These are phyloP conservation scores for Xestia sexstrigata DNA, from an alignment of 2,888 invertebrate species.

Conservation along the genomic window DNA sequence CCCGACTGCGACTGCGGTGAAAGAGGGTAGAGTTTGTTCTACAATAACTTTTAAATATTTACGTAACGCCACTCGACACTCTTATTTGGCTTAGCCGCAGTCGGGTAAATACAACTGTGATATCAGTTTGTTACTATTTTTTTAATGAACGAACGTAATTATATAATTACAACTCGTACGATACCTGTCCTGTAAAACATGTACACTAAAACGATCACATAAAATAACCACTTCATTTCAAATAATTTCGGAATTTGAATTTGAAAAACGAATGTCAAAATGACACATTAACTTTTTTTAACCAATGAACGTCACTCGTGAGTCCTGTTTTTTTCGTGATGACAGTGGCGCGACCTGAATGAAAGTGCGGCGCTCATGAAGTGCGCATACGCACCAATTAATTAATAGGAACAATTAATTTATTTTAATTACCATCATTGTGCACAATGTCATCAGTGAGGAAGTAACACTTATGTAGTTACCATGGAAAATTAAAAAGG, in stretches of 20 bases:
- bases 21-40: neutral
- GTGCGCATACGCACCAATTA: conserved; percentile 47
- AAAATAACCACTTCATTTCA: conserved; percentile 84
- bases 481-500: conserved; percentile 73
- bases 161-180: neutral
- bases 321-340: conserved; percentile 55
- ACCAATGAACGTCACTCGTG: conserved; percentile 18
- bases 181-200: conserved; percentile 82
- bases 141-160: neutral
- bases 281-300: conserved; percentile 27
- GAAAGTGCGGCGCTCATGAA: conserved; percentile 59
- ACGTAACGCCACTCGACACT: no score
- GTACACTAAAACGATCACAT: conserved; percentile 79
- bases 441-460: conserved; percentile 71
- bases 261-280: conserved; percentile 27
- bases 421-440: conserved; percentile 66
- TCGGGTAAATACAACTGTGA: no score
- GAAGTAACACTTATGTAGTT: conserved; percentile 69
- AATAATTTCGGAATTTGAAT: conserved; percentile 28
- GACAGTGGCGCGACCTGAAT: conserved; percentile 45
- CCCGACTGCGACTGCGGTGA: neutral
- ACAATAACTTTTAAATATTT: neutral
- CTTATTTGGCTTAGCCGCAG: no score
- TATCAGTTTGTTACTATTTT: neutral
- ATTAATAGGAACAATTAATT: conserved; percentile 70